Evolutionary conservation across 2,797 vertebrate genomes (phyloP), one percentile per base, ranked within the genome.

Genomic region (Naso thynnoides): DNA sequence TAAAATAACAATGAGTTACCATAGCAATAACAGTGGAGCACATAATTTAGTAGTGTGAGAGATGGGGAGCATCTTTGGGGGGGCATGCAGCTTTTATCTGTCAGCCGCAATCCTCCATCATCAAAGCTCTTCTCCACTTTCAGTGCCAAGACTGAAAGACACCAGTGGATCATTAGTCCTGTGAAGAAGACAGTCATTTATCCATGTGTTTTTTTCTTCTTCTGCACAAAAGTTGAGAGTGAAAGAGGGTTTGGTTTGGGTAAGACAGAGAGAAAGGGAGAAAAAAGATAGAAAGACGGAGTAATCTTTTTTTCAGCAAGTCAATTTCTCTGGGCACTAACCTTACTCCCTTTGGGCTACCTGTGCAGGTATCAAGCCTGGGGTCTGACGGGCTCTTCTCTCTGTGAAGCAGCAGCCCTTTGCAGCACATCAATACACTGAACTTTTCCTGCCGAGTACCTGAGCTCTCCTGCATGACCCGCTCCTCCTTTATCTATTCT

Each of bases 1-100:
- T 86, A 63, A 89, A 92, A 90, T 89, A 91, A 93, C 88, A 88
- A 90, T 71, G 83, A 82, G 92, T 92, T 90, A 73, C 93, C 90
- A 91, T 93, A 83, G 93, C 81, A 72, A 93, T 87, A 83, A 81
- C 58, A 50, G 82, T 67, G 62, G 68, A 87, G 82, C 79, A 78
- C 75, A 76, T 82, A 88, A 81, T 81, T 84, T 87, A 87, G 89
- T 82, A 81, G 84, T 53, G 69, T 64, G 86, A 93, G 83, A 86
- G 80, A 85, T 79, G 75, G 77, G 74, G 77, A 79, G 83, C 73
- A 71, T 89, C 69, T 77, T 55, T 8, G 54, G 31, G 23, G 36
- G 31, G 6, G 7, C 38, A 68, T 58, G 61, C 76, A 33, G 81
- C 86, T 92, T 91, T 91, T 87, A 92, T 86, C 77, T 88, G 87